Percentiles rank a stretch among this genome's conserved stretches.
Evolutionary conservation across 2,113 vertebrate genomes (phyloP).

Genomic region (Thomomys bottae): DNA sequence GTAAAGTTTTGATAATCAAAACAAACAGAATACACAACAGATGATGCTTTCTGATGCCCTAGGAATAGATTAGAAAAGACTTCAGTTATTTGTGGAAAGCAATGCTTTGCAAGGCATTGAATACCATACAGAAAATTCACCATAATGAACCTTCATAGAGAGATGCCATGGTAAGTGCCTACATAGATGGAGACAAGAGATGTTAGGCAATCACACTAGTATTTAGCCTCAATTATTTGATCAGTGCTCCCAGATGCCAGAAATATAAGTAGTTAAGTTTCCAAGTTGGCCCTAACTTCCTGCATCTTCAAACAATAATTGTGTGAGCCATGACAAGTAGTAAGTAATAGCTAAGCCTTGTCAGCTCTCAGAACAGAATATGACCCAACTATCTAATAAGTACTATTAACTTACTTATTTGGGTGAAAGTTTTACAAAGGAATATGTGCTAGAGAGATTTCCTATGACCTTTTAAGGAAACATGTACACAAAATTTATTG

Average conservation of each 20-base stretch:
- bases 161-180: neutral
- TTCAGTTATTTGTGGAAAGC: neutral
- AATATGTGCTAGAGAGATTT: neutral
- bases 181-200: neutral
- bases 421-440: neutral
- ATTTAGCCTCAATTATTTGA: neutral
- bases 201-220: accelerated
- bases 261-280: neutral
- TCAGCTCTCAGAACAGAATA: neutral
- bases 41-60: neutral
- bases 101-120: neutral
- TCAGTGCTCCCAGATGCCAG: neutral
- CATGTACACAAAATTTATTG: neutral
- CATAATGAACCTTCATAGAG: neutral
- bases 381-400: neutral
- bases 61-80: neutral
- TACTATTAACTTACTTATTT: neutral
- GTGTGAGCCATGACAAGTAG: neutral
- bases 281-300: neutral
- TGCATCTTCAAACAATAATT: neutral
- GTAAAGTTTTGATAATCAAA: neutral
- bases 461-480: neutral
- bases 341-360: neutral
- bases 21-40: neutral
- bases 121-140: neutral